Evolutionary conservation across 2,113 vertebrate species (phyloP), one percentile per base, ranked within the genome.

Genomic region (Aleadryas rufinucha): DNA sequence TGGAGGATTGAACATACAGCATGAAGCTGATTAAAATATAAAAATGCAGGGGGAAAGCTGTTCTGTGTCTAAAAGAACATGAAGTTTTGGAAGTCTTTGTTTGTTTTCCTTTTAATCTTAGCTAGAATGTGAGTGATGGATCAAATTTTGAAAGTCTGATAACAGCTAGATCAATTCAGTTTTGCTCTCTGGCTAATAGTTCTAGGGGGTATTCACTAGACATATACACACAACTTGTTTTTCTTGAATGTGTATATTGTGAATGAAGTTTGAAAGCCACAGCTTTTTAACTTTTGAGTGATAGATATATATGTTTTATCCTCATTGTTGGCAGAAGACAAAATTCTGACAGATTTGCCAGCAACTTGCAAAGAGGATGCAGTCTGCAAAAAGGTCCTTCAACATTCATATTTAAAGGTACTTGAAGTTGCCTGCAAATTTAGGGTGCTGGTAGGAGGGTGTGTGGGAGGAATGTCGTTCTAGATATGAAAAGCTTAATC

Each of bases 21-120:
- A 85, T 78, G 63, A 91, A 92, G 49, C 49, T 88, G 90, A 93
- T 94, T 94, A 95, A 95, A 96, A 94, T 83, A 89, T 35, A 89
- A 74, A 91, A 94, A 92, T 78, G 27, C 15, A 14, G 24, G 35
- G 37, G 13, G 15, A 88, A 91, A 84, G 27, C 75, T 81, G 64
- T 39, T 84, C 57, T 87, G 17, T 78, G 87, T 86, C 61, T 95
- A 41, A 96, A 94, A 79, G 60, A 84, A 77, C 69, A 79, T 33
- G 61, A 79, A 39, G 50, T 21, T 92, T 89, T 86, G 33, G 37
- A 85, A 91, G 19, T n/a, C 59, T 85, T 89, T 45, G 22, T 42
- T 53, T 49, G 33, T 39, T 75, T 68, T 65, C 47, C 76, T 78
- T 92, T 79, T 77, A 65, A 87, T 79, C 90, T 91, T 78, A 89